Percentiles rank a stretch among this genome's conserved stretches.
phyloP scores from a whole-genome alignment of 2,888 invertebrate species.

The Thalpophila matura region DNA sequence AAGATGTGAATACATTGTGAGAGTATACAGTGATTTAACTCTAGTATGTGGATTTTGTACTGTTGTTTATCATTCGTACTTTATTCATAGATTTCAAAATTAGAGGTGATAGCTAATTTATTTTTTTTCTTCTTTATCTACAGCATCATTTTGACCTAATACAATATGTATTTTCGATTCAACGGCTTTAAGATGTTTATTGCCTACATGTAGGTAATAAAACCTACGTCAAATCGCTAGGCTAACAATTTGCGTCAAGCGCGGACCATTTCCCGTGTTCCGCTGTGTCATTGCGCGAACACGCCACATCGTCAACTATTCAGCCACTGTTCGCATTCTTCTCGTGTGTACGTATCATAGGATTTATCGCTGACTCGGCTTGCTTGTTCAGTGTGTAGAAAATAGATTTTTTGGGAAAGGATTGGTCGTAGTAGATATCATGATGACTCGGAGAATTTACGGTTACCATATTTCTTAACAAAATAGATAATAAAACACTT shows the following conservation, averaged over 20 bases:
- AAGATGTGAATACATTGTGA: neutral
- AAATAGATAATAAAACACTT: neutral
- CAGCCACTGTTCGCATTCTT: conserved; percentile 59
- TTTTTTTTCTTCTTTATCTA: neutral
- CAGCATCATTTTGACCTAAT: neutral
- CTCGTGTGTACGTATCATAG: conserved; percentile 48
- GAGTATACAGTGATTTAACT: conserved; percentile 28
- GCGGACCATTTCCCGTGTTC: conserved; percentile 67
- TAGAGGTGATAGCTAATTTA: too few species aligned
- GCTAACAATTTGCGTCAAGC: conserved; percentile 47
- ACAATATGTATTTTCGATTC: neutral
- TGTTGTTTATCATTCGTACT: too few species aligned
- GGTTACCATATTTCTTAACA: neutral
- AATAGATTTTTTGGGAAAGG: conserved; percentile 38
- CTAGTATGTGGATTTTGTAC: neutral
- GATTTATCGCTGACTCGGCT: conserved; percentile 52
- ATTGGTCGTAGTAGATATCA: conserved; percentile 3
- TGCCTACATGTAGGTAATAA: neutral
- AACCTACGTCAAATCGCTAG: conserved; percentile 35
- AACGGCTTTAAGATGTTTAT: neutral
- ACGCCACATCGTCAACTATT: conserved; percentile 68
- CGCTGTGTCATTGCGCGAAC: conserved; percentile 66
- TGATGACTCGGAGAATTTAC: conserved; percentile 6
- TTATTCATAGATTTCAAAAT: too few species aligned
- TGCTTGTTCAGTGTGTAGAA: conserved; percentile 40